Evolutionary conservation across 2,113 vertebrate genomes (phyloP), one percentile per base, ranked within the genome.

Genomic region (Solea senegalensis): DNA sequence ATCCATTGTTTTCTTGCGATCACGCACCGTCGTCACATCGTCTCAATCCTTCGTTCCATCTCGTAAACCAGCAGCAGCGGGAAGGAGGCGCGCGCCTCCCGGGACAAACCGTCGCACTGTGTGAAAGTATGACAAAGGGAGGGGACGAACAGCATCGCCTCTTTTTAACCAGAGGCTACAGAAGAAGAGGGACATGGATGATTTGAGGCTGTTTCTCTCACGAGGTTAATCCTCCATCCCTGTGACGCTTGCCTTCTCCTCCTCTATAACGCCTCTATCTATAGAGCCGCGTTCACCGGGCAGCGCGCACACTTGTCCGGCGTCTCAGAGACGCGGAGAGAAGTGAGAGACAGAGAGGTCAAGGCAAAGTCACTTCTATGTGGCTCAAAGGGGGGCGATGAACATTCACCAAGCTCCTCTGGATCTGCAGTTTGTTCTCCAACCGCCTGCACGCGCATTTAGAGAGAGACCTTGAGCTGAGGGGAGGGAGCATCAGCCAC

Each of bases 321-420:
- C 11, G 65, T n/a, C 45, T 67, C 14, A 61, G 26, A 58, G 62
- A 60, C 67, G 65, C 72, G 28, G 48, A 54, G 60, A 78, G 28
- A 76, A 54, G 52, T 21, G 21, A 12, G 11, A 41, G 28, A 67
- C 50, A 78, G 75, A 65, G 83, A 88, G 89, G 90, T 90, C 90
- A 91, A 63, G 71, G 75, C 89, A 91, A 91, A 91, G 90, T 89
- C 90, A 90, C 86, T 86, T 82, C 61, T 60, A 34, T 6, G 69
- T 45, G 73, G 57, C 70, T 76, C 64, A 9, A 68, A 65, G 59
- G 21, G 54, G 40, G n/a, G 28, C 43, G 7, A 2, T 55, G 45
- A 52, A 21, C 46, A 12, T 69, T 58, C 15, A 43, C 48, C 45
- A 40, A 21, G 61, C 39, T 55, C 16, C 60, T 15, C 40, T 46